Evolutionary conservation across 2,113 vertebrate species (phyloP), one percentile per base, ranked within the genome.

Genomic region (Larimichthys polyactis): DNA sequence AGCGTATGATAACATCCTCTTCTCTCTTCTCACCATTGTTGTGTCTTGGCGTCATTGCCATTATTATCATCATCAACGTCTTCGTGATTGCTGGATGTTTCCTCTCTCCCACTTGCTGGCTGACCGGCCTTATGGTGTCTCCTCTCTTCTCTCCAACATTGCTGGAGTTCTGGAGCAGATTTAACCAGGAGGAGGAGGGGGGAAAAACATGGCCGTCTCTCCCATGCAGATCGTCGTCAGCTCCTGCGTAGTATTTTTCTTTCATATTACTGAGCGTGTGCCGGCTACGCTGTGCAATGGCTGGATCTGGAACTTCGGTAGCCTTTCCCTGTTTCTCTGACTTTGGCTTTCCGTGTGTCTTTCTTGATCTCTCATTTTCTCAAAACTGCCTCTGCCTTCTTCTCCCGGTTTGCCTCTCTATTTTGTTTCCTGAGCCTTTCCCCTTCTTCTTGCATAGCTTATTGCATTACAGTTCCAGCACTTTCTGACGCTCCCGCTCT

Each of bases 221-320:
- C 27, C 84, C 78, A 63, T 73, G 87, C 81, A 87, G 89, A 83
- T 81, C 69, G 76, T 54, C 69, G 76, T 83, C 84, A 69, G 76
- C 88, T 90, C 82, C 85, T 78, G 90, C 77, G 72, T 90, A 66
- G 80, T 79, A 24, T 77, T 74, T 82, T 90, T 90, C 79, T 85
- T 75, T 80, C 71, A 79, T 75, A 78, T 88, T 76, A 81, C 83
- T 54, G 82, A 75, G 78, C 69, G 17, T 87, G 73, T 81, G 68
- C 78, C 43, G 51, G 75, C 73, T 71, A 78, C 57, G 29, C 82
- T 24, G 78, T 78, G 55, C 85, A 72, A 58, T 48, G 64, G 51
- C 85, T 67, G 85, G 84, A 92, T 89, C 88, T 27, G 27, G 27
- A 84, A 91, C 87, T 90, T 87, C 68, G 78, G 78, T 51, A 79